Conservation (phyloP, 2,797 vertebrate genomes). For the Mycteria americana region DNA sequence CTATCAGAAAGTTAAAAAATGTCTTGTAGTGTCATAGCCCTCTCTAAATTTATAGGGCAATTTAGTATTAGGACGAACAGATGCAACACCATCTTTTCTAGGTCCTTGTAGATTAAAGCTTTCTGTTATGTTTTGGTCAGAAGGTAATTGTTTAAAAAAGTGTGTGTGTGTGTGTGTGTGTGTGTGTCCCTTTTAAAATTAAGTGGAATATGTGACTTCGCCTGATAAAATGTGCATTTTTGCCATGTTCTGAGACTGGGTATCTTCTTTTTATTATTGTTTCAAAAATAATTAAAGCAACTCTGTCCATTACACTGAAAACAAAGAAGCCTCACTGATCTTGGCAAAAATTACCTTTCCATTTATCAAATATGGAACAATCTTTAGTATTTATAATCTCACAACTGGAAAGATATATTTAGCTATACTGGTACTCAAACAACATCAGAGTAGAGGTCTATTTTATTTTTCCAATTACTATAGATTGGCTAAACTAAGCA, state of each 20-base stretch:
- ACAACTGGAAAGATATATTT: background rate
- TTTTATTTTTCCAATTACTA: background rate
- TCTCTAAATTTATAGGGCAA: background rate
- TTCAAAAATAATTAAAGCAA: background rate
- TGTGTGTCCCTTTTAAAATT: too few relatives aligned
- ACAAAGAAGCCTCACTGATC: background rate
- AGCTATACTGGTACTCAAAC: background rate
- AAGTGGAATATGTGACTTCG: background rate
- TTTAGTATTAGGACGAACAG: background rate
- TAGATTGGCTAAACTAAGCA: background rate
- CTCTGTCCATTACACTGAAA: background rate
- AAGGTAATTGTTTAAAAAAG: background rate
- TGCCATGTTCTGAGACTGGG: background rate
- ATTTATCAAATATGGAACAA: background rate
- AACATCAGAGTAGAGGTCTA: background rate
- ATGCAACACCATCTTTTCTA: background rate
- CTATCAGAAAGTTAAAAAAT: background rate
- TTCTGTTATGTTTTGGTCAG: background rate
- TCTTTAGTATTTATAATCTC: background rate
- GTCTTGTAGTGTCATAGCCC: background rate
- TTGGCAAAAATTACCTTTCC: background rate
- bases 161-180: too few relatives aligned
- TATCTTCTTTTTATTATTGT: background rate
- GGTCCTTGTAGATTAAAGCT: background rate
- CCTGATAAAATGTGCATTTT: background rate